These are phyloP conservation scores for Ceratosolen solmsi DNA, from an alignment of 1,140 invertebrate genomes.

Conservation along the genomic window DNA sequence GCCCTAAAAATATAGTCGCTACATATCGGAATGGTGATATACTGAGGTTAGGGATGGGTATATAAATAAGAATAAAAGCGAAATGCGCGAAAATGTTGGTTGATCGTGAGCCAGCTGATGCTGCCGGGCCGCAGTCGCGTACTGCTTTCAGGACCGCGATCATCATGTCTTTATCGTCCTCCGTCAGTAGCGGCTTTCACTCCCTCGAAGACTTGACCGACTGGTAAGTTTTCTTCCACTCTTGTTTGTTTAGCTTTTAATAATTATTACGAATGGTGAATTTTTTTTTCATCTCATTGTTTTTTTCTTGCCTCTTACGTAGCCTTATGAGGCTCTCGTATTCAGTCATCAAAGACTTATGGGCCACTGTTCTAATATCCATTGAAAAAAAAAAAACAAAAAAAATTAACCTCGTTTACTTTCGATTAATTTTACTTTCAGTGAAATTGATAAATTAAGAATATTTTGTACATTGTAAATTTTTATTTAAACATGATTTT, in stretches of 20 bases:
- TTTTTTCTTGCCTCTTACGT: not conserved
- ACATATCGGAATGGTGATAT: too few species aligned
- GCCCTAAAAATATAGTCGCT: too few species aligned
- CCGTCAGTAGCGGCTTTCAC: conserved; percentile 57
- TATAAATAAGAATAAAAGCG: not conserved
- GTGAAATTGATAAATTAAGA: too few species aligned
- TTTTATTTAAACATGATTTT: too few species aligned
- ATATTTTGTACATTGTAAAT: too few species aligned
- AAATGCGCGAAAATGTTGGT: not conserved
- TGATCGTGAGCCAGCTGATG: conserved; percentile 33
- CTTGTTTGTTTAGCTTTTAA: conserved; percentile 1
- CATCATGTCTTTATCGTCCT: conserved; percentile 58
- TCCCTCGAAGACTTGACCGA: conserved; percentile 57
- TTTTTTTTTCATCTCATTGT: not conserved
- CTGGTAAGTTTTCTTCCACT: conserved; percentile 52
- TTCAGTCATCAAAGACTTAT: not conserved
- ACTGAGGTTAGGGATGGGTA: not conserved
- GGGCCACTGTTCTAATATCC: not conserved
- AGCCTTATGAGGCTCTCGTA: not conserved
- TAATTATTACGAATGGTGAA: not conserved
- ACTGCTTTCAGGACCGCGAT: conserved; percentile 24
- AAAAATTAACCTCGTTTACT: too few species aligned
- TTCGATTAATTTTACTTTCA: too few species aligned
- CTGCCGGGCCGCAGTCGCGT: conserved; percentile 24
- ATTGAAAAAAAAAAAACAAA: too few species aligned